These are phyloP conservation scores for Gavialis gangeticus DNA, from an alignment of 2,113 vertebrate genomes.

Conservation along the genomic window DNA sequence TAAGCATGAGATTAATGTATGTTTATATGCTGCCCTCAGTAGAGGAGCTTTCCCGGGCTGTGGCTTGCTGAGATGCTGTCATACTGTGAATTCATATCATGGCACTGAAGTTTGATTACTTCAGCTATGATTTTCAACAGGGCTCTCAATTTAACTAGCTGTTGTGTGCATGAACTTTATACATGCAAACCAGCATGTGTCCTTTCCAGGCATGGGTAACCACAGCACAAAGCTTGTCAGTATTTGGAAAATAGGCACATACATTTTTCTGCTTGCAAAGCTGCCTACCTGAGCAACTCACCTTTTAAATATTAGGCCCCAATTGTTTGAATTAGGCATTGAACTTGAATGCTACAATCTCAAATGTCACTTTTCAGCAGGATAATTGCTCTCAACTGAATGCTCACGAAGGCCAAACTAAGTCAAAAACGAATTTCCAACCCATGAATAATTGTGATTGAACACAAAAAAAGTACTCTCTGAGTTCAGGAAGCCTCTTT, in stretches of 20 bases:
- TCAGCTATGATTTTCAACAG: neutral
- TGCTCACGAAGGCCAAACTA: neutral
- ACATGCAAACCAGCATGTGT: neutral
- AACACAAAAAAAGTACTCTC: neutral
- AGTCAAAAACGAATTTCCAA: neutral
- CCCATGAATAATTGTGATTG: neutral
- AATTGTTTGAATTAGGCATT: neutral
- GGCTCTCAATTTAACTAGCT: neutral
- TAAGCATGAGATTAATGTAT: neutral
- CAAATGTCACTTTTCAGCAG: neutral
- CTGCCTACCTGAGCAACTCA: neutral
- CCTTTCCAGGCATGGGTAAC: neutral
- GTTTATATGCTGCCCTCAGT: neutral
- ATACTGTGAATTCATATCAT: neutral
- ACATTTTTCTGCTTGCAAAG: neutral
- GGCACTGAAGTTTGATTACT: neutral
- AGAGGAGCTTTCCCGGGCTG: neutral
- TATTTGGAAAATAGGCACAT: neutral
- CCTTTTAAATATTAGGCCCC: neutral
- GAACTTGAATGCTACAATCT: neutral
- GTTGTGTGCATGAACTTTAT: neutral
- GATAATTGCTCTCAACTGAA: neutral
- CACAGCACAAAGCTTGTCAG: neutral
- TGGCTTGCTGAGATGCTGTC: neutral
- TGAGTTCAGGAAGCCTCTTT: neutral